Conservation (phyloP, 2,113 vertebrate genomes). For the Tyto alba region DNA sequence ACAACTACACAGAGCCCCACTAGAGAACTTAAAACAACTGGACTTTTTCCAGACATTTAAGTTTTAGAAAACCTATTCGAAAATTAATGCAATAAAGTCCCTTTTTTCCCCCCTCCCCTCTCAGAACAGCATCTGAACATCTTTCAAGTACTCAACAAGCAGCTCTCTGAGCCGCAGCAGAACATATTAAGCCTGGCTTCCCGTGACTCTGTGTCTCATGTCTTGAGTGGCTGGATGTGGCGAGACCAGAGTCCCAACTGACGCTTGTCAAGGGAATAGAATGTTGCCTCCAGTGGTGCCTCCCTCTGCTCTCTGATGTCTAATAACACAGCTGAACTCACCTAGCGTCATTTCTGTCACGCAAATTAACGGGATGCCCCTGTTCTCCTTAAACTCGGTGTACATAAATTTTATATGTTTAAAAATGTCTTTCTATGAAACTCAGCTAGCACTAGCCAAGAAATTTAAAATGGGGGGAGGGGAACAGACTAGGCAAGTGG, state of each 20-base stretch:
- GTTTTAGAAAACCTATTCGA: background rate
- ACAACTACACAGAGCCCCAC: background rate
- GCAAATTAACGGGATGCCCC: background rate
- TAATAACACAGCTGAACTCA: background rate
- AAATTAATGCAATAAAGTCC: background rate
- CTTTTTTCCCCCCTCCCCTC: background rate
- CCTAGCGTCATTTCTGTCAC: background rate
- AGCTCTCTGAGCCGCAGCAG: background rate
- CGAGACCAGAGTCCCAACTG: background rate
- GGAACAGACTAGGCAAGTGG: fast-evolving
- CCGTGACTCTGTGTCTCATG: background rate
- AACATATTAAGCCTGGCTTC: background rate
- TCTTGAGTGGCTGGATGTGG: background rate
- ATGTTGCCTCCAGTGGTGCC: background rate
- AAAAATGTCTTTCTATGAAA: background rate
- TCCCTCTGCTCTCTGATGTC: background rate
- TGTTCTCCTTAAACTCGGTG: background rate
- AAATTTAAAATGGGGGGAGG: fast-evolving
- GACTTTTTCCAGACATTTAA: background rate
- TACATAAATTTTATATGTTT: background rate
- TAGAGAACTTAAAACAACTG: background rate
- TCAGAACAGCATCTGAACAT: background rate
- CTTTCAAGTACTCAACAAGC: background rate
- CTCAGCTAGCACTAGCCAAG: background rate
- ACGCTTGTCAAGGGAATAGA: background rate